phyloP scores from a whole-genome alignment of 2,888 invertebrate species.

The Phragmatobia fuliginosa region DNA sequence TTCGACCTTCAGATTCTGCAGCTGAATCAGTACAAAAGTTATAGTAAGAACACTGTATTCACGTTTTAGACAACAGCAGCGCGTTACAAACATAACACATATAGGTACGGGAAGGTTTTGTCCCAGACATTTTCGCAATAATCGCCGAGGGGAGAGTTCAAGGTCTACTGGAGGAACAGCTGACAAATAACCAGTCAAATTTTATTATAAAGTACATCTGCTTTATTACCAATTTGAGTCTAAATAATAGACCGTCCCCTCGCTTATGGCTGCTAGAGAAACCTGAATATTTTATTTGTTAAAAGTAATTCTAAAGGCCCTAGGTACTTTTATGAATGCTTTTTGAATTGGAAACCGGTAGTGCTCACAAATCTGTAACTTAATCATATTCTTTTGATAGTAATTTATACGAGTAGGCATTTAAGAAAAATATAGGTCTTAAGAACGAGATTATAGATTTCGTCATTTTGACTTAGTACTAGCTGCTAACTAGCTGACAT shows the following conservation, averaged over 20 bases:
- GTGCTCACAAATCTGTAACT: background rate
- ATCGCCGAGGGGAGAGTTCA: slow-evolving; percentile 15
- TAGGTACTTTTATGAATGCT: background rate
- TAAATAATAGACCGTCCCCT: slow-evolving; percentile 20
- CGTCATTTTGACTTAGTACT: background rate
- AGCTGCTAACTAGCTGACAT: too few species aligned
- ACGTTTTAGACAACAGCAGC: background rate
- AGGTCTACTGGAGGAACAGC: slow-evolving; percentile 10
- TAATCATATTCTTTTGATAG: background rate
- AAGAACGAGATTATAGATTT: background rate
- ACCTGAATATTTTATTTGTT: slow-evolving; percentile 9
- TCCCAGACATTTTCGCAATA: background rate
- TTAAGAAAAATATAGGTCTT: background rate
- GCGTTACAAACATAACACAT: background rate
- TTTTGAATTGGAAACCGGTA: background rate
- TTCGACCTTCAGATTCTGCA: background rate
- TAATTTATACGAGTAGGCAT: too few species aligned
- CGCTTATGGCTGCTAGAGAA: background rate
- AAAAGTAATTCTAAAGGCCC: background rate
- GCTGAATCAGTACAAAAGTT: background rate
- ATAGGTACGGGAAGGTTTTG: background rate
- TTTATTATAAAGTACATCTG: slow-evolving; percentile 9
- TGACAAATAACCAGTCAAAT: background rate
- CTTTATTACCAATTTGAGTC: slow-evolving; percentile 12
- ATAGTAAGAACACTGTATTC: background rate